These are phyloP conservation scores for Sebastiscus tertius DNA, from an alignment of 2,797 vertebrate genomes.

Conservation along the genomic window DNA sequence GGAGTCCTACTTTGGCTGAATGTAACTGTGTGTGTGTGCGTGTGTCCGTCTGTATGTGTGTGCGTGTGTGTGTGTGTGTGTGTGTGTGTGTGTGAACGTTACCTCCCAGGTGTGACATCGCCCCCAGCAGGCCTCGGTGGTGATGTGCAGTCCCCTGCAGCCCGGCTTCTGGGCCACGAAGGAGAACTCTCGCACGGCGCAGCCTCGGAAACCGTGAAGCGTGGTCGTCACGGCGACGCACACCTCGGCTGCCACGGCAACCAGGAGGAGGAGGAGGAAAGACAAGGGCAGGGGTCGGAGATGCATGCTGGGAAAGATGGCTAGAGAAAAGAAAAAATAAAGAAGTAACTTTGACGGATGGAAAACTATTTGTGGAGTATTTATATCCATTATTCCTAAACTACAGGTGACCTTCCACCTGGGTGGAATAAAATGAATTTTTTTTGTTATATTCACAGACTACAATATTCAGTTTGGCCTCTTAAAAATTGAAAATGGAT, in stretches of 20 bases:
- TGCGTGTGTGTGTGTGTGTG: background rate
- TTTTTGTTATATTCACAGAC: background rate
- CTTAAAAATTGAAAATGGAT: background rate
- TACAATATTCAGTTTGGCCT: background rate
- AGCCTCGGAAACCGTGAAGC: conserved; percentile 78
- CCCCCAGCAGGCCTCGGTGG: conserved; percentile 84
- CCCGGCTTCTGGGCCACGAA: conserved; percentile 82
- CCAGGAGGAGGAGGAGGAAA: conserved; percentile 61
- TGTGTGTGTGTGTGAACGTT: background rate
- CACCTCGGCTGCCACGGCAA: conserved; percentile 41
- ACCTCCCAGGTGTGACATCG: conserved; percentile 87
- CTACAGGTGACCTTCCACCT: background rate
- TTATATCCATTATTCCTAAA: background rate
- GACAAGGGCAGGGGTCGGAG: conserved; percentile 23
- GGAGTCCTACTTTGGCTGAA: background rate
- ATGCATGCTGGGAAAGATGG: conserved; percentile 61
- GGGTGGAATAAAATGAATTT: background rate
- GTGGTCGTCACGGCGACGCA: conserved; percentile 51
- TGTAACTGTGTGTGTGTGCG: background rate
- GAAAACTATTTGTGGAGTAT: background rate
- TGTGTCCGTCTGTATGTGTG: too few relatives aligned
- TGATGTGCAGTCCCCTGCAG: conserved; percentile 75
- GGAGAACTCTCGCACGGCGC: conserved; percentile 81
- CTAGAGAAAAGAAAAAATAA: background rate
- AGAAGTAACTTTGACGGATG: background rate